These are phyloP conservation scores for Noctua pronuba DNA, from an alignment of 2,888 invertebrate species.

Conservation along the genomic window DNA sequence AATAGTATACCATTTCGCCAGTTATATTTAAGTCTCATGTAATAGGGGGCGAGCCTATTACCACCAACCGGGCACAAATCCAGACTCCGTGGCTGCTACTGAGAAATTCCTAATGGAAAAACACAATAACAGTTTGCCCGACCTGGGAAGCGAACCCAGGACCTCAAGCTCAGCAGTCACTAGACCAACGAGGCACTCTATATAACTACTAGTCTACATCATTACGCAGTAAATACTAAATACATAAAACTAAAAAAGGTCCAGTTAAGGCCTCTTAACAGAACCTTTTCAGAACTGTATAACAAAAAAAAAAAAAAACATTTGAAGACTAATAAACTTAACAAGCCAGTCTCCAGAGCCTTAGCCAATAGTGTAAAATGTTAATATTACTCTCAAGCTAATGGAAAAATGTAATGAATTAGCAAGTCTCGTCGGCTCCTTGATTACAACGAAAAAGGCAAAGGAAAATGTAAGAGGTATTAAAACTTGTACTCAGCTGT, in stretches of 20 bases:
- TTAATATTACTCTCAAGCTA: slow-evolving; percentile 52
- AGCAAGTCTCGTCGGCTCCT: slow-evolving; percentile 43
- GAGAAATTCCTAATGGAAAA: no score
- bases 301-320: neutral
- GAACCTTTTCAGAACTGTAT: slow-evolving; percentile 13
- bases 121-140: no score
- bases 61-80: no score
- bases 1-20: no score
- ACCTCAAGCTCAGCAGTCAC: no score
- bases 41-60: no score
- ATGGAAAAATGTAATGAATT: slow-evolving; percentile 57
- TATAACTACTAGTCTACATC: no score
- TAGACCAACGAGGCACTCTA: no score
- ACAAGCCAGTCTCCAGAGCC: slow-evolving; percentile 14
- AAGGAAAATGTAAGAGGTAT: slow-evolving; percentile 39
- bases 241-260: neutral
- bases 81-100: no score
- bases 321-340: slow-evolving; percentile 38
- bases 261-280: neutral
- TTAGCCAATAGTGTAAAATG: slow-evolving; percentile 56
- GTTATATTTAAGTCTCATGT: no score
- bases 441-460: slow-evolving; percentile 40
- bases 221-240: neutral
- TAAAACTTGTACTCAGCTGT: slow-evolving; percentile 28
- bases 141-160: no score